A percentile compares a stretch with the other conserved stretches of the same genome.
These are phyloP conservation scores for Drosophila aff. DNA, from an alignment of 1,140 invertebrate species.

Conservation along the genomic window DNA sequence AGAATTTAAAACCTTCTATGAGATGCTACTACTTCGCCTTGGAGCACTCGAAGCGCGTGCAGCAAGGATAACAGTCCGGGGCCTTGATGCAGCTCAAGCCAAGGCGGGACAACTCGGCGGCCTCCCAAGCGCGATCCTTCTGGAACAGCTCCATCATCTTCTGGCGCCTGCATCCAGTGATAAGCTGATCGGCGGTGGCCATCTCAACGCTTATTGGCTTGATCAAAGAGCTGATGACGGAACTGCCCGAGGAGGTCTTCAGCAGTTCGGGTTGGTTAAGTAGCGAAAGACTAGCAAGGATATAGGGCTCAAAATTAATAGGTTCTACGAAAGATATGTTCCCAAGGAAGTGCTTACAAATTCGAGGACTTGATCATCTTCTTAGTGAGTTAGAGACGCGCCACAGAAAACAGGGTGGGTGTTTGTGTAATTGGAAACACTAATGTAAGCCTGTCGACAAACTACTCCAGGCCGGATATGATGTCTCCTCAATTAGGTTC, in stretches of 20 bases:
- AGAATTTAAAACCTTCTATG: background rate
- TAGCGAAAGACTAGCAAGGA: conserved; percentile 32
- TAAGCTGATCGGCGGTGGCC: conserved; percentile 29
- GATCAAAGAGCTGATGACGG: conserved; percentile 33
- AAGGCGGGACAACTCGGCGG: conserved; percentile 21
- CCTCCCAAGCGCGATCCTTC: conserved; percentile 28
- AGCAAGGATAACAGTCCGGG: conserved; percentile 20
- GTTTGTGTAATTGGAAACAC: conserved; percentile 4
- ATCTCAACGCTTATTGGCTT: conserved; percentile 47
- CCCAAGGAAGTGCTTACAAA: conserved; percentile 6
- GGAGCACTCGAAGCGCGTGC: conserved; percentile 27
- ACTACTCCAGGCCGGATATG: conserved; percentile 5
- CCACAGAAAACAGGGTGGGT: conserved; percentile 2
- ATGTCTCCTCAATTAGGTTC: conserved; percentile 11
- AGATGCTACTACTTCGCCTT: conserved; percentile 12
- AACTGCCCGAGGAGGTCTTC: conserved; percentile 8
- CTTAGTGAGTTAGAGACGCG: background rate
- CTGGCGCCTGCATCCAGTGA: conserved; percentile 20
- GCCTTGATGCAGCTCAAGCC: conserved; percentile 24
- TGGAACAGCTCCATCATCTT: conserved; percentile 42
- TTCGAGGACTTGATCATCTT: conserved; percentile 28
- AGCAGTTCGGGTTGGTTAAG: conserved; percentile 33
- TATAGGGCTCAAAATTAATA: background rate
- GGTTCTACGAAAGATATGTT: background rate
- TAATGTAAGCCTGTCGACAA: conserved; percentile 19